These are phyloP conservation scores for Acipenser transmontanus DNA, from an alignment of 2,797 vertebrate genomes.

Conservation along the genomic window DNA sequence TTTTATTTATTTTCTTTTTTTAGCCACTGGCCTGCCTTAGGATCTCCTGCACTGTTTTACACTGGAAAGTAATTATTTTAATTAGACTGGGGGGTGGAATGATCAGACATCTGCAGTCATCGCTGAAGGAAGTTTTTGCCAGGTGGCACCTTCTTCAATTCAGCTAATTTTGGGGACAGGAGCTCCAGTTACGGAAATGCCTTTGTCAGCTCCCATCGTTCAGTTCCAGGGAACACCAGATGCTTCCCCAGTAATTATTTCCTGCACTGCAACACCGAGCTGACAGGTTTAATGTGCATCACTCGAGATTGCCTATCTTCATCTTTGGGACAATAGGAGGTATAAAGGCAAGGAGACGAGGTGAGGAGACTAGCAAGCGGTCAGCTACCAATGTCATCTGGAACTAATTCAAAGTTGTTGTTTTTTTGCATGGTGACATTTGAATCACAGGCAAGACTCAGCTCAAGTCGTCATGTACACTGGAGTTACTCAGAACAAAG, in stretches of 20 bases:
- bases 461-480: background rate
- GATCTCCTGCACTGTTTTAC: slow-evolving; percentile 27
- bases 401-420: background rate
- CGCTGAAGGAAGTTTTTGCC: slow-evolving; percentile 36
- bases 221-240: slow-evolving; percentile 36
- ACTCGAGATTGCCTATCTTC: slow-evolving; percentile 29
- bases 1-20: slow-evolving; percentile 13
- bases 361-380: slow-evolving; percentile 6
- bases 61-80: slow-evolving; percentile 36
- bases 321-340: slow-evolving; percentile 12
- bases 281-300: slow-evolving; percentile 37
- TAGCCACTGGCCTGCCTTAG: background rate
- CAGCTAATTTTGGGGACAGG: slow-evolving; percentile 7
- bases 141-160: slow-evolving; percentile 31
- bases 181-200: slow-evolving; percentile 15
- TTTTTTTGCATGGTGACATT: background rate
- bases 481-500: background rate
- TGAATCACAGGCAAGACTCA: background rate
- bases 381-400: slow-evolving; percentile 8
- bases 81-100: slow-evolving; percentile 35
- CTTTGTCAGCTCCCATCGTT: slow-evolving; percentile 22
- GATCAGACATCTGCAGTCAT: slow-evolving; percentile 34
- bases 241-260: slow-evolving; percentile 44
- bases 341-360: background rate
- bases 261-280: slow-evolving; percentile 32